phyloP scores from a whole-genome alignment of 2,113 vertebrate species.

The Podarcis raffonei region DNA sequence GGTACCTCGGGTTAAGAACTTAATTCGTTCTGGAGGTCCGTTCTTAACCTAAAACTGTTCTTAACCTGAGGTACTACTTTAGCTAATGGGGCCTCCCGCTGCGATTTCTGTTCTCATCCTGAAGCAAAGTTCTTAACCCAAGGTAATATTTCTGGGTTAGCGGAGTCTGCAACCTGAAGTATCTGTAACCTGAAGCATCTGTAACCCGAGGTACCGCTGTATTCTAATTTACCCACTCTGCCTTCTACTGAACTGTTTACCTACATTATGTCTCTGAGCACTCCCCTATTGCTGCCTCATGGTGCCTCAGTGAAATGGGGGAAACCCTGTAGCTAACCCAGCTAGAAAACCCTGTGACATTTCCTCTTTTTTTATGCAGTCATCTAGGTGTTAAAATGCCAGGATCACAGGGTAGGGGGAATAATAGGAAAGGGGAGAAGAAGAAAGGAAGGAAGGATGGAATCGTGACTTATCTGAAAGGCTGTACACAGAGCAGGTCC shows the following conservation, averaged over 20 bases:
- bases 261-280: background rate
- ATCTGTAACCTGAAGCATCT: no score
- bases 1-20: no score
- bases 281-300: background rate
- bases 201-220: no score
- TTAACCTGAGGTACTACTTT: no score
- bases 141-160: no score
- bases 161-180: no score
- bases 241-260: background rate
- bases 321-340: no score
- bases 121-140: no score
- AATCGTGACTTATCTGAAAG: slow-evolving; percentile 33
- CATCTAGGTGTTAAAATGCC: background rate
- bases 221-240: background rate
- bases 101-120: no score
- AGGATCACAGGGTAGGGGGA: background rate
- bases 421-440: background rate
- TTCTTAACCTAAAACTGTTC: no score
- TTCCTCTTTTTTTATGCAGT: slow-evolving; percentile 27
- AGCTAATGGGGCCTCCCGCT: no score
- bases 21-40: no score
- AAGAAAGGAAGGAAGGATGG: background rate
- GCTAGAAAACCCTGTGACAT: background rate
- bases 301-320: background rate
- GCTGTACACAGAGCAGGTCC: slow-evolving; percentile 33